phyloP scores from a whole-genome alignment of 2,113 vertebrate species.

The Cranoglanis bouderius region DNA sequence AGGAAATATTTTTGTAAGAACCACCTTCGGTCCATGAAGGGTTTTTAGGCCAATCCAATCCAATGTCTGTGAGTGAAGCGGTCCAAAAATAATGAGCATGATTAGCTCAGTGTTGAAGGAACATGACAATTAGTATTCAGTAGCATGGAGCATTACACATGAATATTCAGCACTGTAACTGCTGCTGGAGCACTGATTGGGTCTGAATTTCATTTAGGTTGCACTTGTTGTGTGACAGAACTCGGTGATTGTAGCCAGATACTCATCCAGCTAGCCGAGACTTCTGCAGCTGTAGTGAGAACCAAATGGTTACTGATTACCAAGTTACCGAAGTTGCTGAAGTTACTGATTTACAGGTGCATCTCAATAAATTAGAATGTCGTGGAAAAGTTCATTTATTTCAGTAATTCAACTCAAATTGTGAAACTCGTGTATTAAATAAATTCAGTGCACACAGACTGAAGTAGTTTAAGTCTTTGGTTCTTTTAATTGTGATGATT shows the following conservation, averaged over 20 bases:
- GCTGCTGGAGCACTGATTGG: constrained; percentile 72
- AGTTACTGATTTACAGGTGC: not conserved
- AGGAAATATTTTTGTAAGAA: not conserved
- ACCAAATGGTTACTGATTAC: too few species aligned
- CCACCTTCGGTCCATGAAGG: not conserved
- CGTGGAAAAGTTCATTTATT: too few species aligned
- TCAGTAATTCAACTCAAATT: too few species aligned
- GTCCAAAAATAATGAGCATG: constrained; percentile 58
- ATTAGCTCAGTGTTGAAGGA: constrained; percentile 64
- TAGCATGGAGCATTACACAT: constrained; percentile 63
- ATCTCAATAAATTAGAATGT: too few species aligned
- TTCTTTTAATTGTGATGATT: too few species aligned
- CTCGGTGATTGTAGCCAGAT: not conserved
- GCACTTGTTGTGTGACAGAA: constrained; percentile 53
- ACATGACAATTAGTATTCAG: constrained; percentile 75
- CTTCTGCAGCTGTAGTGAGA: constrained; percentile 49
- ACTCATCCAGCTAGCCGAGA: not conserved
- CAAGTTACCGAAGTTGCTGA: too few species aligned
- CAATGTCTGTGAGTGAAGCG: not conserved
- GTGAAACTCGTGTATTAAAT: too few species aligned
- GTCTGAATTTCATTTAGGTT: constrained; percentile 70
- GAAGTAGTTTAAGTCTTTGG: too few species aligned
- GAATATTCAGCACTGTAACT: constrained; percentile 71
- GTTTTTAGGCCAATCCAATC: constrained; percentile 16
- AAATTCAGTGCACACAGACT: too few species aligned